Evolutionary conservation across 2,888 invertebrate genomes (phyloP).

Genomic region (Gymnosoma rotundatum): DNA sequence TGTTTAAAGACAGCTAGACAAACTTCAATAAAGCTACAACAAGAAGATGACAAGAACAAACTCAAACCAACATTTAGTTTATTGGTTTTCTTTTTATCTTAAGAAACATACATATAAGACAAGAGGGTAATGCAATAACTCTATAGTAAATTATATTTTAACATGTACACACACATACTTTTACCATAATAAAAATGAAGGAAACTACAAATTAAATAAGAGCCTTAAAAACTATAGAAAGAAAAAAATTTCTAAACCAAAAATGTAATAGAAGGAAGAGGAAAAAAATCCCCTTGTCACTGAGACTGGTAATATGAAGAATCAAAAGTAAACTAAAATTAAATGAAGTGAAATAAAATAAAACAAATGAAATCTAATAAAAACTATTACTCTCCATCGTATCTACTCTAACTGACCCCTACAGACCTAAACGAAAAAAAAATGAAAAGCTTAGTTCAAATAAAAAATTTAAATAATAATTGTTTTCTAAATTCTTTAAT

Average conservation of each 20-base stretch:
- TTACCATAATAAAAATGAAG: conserved; percentile 34
- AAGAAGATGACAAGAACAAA: conserved; percentile 35
- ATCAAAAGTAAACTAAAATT: conserved; percentile 14
- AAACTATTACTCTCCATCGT: too few relatives aligned
- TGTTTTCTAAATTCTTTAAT: too few relatives aligned
- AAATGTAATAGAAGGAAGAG: conserved; percentile 22
- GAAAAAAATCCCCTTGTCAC: conserved; percentile 28
- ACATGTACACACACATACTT: conserved; percentile 2
- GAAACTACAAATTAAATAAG: conserved; percentile 21
- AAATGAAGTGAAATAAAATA: conserved; percentile 39
- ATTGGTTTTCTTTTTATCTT: not conserved
- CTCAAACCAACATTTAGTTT: conserved; percentile 2
- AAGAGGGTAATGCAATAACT: conserved; percentile 46
- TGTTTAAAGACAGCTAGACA: conserved; percentile 63
- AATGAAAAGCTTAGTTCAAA: too few relatives aligned
- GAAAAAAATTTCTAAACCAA: conserved; percentile 15
- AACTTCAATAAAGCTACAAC: conserved; percentile 50
- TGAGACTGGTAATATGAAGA: not conserved
- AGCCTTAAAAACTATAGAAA: conserved; percentile 18
- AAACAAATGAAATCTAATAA: conserved; percentile 30
- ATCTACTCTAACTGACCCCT: too few relatives aligned
- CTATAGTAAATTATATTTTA: conserved; percentile 48
- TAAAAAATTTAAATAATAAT: too few relatives aligned
- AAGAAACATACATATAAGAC: not conserved
- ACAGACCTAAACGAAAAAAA: too few relatives aligned